Conservation (phyloP, 1,140 invertebrate genomes). For the Penaeus chinensis region DNA sequence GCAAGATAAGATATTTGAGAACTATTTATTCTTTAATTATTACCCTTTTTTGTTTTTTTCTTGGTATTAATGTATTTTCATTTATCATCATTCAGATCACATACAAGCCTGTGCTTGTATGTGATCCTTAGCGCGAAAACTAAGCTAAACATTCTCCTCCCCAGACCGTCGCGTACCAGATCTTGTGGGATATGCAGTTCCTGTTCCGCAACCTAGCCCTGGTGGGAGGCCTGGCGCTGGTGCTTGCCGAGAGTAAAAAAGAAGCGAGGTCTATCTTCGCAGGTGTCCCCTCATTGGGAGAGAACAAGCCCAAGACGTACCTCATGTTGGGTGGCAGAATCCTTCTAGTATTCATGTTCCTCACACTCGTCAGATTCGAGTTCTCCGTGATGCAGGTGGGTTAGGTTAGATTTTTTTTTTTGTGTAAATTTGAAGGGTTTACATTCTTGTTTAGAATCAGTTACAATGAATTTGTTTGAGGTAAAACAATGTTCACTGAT, state of each 20-base stretch:
- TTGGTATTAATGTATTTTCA: no score
- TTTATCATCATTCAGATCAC: no score
- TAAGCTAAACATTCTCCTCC: conserved; percentile 66
- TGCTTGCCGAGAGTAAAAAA: conserved; percentile 92
- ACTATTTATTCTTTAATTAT: no score
- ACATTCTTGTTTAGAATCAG: no score
- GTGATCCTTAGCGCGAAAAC: no score
- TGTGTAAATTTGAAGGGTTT: no score
- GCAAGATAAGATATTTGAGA: no score
- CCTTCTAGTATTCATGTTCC: conserved; percentile 98
- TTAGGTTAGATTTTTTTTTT: neutral
- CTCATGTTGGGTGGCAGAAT: conserved; percentile 95
- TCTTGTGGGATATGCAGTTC: conserved; percentile 98
- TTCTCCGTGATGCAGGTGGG: conserved; percentile 86
- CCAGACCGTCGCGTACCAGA: conserved; percentile 97
- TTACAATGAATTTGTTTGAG: no score
- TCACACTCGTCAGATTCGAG: conserved; percentile 95
- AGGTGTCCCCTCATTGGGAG: conserved; percentile 94
- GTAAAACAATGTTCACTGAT: no score
- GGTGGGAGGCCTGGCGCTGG: conserved; percentile 92
- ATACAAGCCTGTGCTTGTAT: no score
- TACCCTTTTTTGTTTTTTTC: no score
- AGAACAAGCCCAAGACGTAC: conserved; percentile 98
- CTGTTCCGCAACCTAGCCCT: conserved; percentile 94
- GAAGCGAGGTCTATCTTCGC: conserved; percentile 95